Evolutionary conservation across 2,888 invertebrate genomes (phyloP).

Genomic region (Torymus tubicola): DNA sequence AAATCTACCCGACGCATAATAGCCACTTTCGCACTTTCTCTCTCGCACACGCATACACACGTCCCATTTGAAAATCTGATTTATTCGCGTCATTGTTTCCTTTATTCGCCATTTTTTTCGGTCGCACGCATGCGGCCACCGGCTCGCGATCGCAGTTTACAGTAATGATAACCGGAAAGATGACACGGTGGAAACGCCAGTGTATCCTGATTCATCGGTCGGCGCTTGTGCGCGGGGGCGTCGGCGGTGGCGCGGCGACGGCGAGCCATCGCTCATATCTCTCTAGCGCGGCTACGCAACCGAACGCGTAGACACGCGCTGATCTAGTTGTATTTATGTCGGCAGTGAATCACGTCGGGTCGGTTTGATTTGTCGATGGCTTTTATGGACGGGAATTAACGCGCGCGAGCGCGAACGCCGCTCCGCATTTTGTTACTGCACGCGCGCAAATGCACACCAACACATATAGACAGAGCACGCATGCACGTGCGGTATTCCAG

Average conservation of each 20-base stretch:
- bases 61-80: constrained; percentile 44
- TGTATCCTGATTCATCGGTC: constrained; percentile 58
- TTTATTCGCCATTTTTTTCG: constrained; percentile 39
- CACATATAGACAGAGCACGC: no score
- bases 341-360: constrained; percentile 74
- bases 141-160: constrained; percentile 49
- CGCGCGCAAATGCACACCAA: constrained; percentile 18
- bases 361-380: constrained; percentile 75
- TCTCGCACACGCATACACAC: neutral
- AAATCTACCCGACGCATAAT: constrained; percentile 45
- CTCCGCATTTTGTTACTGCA: constrained; percentile 74
- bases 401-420: constrained; percentile 63
- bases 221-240: neutral
- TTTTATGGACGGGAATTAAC: constrained; percentile 76
- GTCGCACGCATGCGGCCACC: neutral
- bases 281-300: constrained; percentile 56
- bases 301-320: constrained; percentile 68
- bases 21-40: constrained; percentile 16
- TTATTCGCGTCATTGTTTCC: constrained; percentile 55
- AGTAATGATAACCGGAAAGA: constrained; percentile 61
- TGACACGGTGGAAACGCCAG: constrained; percentile 49
- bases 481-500: neutral
- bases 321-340: constrained; percentile 76
- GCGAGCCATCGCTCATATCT: constrained; percentile 73
- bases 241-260: constrained; percentile 58